Evolutionary conservation across 2,888 invertebrate genomes (phyloP).

Genomic region (Sinotaia quadrata): DNA sequence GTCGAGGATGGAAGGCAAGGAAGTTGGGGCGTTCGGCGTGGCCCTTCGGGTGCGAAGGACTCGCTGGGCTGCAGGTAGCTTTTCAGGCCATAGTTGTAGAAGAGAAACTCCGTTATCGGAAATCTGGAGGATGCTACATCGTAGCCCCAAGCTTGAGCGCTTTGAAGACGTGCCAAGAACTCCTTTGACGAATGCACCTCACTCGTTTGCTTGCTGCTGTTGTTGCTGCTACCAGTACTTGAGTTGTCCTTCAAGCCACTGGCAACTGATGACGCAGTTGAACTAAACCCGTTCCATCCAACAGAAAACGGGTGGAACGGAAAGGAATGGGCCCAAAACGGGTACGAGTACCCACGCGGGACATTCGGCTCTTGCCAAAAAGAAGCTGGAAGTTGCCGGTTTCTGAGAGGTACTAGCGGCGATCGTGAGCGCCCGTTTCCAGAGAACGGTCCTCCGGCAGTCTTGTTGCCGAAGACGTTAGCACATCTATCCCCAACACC

Average conservation of each 20-base stretch:
- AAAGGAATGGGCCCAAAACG: conserved; percentile 4
- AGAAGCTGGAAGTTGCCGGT: conserved; percentile 36
- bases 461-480: too few species aligned
- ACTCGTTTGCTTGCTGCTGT: neutral
- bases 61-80: conserved; percentile 13
- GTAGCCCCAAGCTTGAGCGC: conserved; percentile 17
- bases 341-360: conserved; percentile 3
- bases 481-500: too few species aligned
- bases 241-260: neutral
- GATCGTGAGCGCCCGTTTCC: conserved; percentile 3
- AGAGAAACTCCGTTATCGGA: conserved; percentile 36
- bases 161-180: conserved; percentile 31
- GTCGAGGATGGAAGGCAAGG: neutral
- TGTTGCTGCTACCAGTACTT: neutral
- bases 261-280: too few species aligned
- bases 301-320: neutral
- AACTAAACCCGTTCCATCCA: neutral
- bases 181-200: conserved; percentile 28
- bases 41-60: neutral
- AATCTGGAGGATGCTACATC: conserved; percentile 21
- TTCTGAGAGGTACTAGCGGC: conserved; percentile 25
- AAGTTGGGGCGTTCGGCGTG: neutral
- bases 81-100: conserved; percentile 36
- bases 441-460: too few species aligned
- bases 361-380: conserved; percentile 39